Evolutionary conservation across 2,888 invertebrate genomes (phyloP).

Genomic region (Cephus nigrinus): DNA sequence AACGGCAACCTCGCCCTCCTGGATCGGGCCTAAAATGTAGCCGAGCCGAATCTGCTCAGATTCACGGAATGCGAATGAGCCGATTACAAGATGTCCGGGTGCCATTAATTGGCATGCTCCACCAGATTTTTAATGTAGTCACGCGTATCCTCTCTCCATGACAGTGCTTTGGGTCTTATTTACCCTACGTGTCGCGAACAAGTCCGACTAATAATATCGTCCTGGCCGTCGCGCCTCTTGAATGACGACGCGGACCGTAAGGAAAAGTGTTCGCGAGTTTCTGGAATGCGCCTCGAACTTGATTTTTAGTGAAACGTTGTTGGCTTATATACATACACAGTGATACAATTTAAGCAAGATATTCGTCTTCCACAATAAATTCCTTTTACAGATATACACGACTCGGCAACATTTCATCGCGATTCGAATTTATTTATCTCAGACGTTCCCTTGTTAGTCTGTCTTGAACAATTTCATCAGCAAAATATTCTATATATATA

Average conservation of each 20-base stretch:
- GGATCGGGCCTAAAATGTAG: background rate
- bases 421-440: background rate
- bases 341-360: background rate
- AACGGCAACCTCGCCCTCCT: background rate
- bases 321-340: background rate
- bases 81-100: slow-evolving; percentile 9
- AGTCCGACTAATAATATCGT: background rate
- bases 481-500: background rate
- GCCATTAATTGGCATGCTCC: background rate
- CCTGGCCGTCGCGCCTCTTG: background rate
- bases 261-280: background rate
- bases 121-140: background rate
- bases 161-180: background rate
- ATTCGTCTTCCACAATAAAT: background rate
- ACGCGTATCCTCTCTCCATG: background rate
- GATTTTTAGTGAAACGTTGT: background rate
- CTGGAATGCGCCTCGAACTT: background rate
- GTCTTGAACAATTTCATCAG: background rate
- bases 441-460: background rate
- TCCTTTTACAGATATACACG: background rate
- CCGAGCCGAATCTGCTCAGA: background rate
- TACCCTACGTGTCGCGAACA: background rate
- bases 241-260: background rate
- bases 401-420: background rate
- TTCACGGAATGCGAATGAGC: slow-evolving; percentile 7